Evolutionary conservation across 1,140 invertebrate species (phyloP), one percentile per base, ranked within the genome.

Genomic region (Caenorhabditis remanei): DNA sequence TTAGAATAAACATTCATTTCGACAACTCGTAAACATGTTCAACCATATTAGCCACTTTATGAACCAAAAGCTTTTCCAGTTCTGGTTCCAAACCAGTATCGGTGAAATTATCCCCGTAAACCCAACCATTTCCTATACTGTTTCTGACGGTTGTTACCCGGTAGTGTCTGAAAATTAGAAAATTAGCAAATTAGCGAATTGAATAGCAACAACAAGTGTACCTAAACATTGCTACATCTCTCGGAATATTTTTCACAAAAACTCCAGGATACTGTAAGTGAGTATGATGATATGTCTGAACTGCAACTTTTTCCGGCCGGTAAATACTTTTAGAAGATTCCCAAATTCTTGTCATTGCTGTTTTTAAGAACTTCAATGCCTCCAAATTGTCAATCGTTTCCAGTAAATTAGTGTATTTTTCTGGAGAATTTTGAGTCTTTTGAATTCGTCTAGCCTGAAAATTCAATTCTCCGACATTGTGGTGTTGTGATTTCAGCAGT

Each of bases 281-380:
- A 50, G 71, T 53, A 24, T 79, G 71, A 79, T 79, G 71, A n/a
- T 79, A 79, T 6, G 71, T 79, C n/a, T 79, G 71, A 3, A 79
- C 71, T 13, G 71, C 71, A 50, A 79, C 71, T 46, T 43, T 50
- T n/a, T 79, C 71, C n/a, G 71, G 71, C 0, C 71, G 71, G n/a
- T 79, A 79, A 6, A 79, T 79, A 79, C 71, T 79, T 79, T 79
- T 79, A 2, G 71, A 79, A 24, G 71, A 79, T 79, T 79, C 46
- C 71, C 71, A 79, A 24, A 79, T 79, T 50, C 14, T 41, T 19
- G 71, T 50, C 24, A 32, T 50, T 0, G 71, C 19, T 11, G 71
- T 79, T 48, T 79, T 79, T 40, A 13, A n/a, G 21, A 79, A 79
- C 14, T 79, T 79, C 71, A 79, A 41, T 19, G 71, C 71, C 11